phyloP scores from a whole-genome alignment of 2,888 invertebrate genomes.

The Galeruca laticollis region DNA sequence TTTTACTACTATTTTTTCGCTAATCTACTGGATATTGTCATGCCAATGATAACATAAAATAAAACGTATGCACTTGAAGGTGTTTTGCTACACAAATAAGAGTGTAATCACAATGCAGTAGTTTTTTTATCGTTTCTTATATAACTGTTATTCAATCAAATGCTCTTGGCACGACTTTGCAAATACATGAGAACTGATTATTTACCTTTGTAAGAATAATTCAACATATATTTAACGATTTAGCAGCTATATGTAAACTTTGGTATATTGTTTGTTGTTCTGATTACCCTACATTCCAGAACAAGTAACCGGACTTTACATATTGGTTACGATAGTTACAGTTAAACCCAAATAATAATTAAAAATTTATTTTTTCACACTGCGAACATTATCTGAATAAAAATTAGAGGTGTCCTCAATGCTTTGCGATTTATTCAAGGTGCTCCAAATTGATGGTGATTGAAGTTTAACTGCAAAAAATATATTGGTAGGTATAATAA shows the following conservation, averaged over 20 bases:
- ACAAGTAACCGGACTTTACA: conserved; percentile 12
- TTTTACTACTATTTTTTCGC: not conserved
- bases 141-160: conserved; percentile 27
- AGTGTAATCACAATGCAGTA: conserved; percentile 3
- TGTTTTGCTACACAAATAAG: conserved; percentile 12
- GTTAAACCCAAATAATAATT: no score
- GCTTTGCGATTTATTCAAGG: not conserved
- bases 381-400: no score
- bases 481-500: not conserved
- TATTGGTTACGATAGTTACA: not conserved
- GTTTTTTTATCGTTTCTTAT: conserved; percentile 23
- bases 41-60: not conserved
- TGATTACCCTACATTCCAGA: conserved; percentile 10
- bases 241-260: conserved; percentile 11
- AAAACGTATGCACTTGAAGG: not conserved
- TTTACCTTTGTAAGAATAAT: conserved; percentile 24
- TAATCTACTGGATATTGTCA: not conserved
- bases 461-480: not conserved
- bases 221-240: conserved; percentile 20
- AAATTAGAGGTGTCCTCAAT: no score
- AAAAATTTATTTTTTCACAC: no score
- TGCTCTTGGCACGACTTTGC: conserved; percentile 26
- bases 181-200: conserved; percentile 24
- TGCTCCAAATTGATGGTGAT: not conserved
- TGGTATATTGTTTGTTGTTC: conserved; percentile 10